A percentile compares a stretch with the other conserved stretches of the same genome.
phyloP scores from a whole-genome alignment of 2,113 vertebrate species.

The Echinops telfairi region DNA sequence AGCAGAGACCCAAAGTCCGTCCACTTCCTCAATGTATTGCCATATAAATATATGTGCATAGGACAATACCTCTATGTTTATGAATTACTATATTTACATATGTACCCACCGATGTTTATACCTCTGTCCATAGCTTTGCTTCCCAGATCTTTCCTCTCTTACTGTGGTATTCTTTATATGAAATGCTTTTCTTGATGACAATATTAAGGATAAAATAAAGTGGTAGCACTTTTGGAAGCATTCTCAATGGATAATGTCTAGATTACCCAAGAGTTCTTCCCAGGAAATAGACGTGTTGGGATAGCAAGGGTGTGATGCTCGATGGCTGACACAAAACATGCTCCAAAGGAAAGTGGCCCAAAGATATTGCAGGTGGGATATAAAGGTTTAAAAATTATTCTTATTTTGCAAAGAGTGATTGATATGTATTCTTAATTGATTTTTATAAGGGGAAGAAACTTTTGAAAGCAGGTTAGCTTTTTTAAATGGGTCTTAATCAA shows the following conservation, averaged over 20 bases:
- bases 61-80: no score
- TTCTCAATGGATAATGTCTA: neutral
- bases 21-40: no score
- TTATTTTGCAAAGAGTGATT: neutral
- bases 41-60: no score
- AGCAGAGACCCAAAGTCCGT: no score
- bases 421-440: neutral
- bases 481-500: slow-evolving; percentile 36
- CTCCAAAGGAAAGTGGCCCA: neutral
- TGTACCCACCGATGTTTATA: no score
- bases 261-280: neutral
- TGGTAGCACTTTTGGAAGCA: neutral
- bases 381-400: neutral
- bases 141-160: neutral
- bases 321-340: neutral
- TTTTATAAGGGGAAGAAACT: slow-evolving; percentile 21
- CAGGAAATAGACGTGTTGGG: neutral
- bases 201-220: neutral
- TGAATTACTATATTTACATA: no score
- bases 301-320: neutral
- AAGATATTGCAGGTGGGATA: no score
- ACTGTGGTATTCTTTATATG: neutral
- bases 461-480: neutral
- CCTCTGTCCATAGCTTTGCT: no score
- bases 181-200: neutral